phyloP scores from a whole-genome alignment of 1,140 invertebrate species.

The Vanessa tameamea region DNA sequence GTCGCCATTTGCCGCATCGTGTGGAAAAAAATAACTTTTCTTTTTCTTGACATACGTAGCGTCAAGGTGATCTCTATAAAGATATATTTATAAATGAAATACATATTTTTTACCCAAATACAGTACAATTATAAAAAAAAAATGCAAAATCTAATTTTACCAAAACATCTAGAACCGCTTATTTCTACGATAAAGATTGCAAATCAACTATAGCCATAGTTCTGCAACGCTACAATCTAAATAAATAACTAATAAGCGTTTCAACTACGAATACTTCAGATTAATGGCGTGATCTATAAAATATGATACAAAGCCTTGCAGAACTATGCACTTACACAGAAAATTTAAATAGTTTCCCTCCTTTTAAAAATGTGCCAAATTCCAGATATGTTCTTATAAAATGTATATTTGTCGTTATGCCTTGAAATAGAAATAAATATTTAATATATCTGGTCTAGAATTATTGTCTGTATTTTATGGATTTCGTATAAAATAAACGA shows the following conservation, averaged over 20 bases:
- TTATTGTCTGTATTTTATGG: background rate
- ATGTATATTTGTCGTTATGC: constrained; percentile 59
- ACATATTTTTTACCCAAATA: constrained; percentile 2
- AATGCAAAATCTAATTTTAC: background rate
- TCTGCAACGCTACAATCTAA: constrained; percentile 47
- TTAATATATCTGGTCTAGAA: background rate
- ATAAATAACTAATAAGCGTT: background rate
- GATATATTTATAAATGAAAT: constrained; percentile 8
- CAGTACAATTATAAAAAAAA: no score
- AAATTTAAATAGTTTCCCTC: constrained; percentile 50
- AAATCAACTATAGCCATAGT: constrained; percentile 41
- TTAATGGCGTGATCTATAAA: constrained; percentile 18
- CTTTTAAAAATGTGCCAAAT: constrained; percentile 76
- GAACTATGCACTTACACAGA: constrained; percentile 77
- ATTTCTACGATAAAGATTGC: background rate
- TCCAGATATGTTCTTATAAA: constrained; percentile 74
- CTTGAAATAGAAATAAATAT: constrained; percentile 49
- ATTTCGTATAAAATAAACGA: background rate
- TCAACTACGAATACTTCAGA: constrained; percentile 13
- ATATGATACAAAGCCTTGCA: constrained; percentile 55
- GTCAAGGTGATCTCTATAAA: constrained; percentile 69
- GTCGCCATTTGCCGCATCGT: constrained; percentile 38
- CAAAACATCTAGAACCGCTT: background rate
- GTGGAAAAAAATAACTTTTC: constrained; percentile 68
- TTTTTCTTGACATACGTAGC: constrained; percentile 72